These are phyloP conservation scores for Chironomus riparius DNA, from an alignment of 2,888 invertebrate genomes.

Conservation along the genomic window DNA sequence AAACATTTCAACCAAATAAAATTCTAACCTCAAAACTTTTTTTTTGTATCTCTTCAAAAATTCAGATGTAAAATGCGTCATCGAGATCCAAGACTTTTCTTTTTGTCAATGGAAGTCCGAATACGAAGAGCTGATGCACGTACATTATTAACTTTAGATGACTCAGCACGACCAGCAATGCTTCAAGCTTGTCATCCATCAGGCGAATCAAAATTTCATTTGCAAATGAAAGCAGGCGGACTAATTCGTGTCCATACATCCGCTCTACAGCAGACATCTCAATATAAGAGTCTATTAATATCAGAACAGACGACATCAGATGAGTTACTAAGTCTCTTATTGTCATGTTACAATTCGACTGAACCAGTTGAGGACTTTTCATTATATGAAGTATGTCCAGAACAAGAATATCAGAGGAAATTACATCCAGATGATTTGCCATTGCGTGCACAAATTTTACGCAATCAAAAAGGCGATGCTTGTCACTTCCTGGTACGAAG, in stretches of 20 bases:
- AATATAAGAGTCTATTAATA: conserved; percentile 84
- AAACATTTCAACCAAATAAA: too few species aligned
- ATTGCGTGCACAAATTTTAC: conserved; percentile 62
- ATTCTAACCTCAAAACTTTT: neutral
- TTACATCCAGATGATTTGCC: conserved; percentile 80
- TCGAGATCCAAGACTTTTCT: conserved; percentile 85
- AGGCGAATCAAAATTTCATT: conserved; percentile 84
- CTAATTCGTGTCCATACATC: conserved; percentile 87
- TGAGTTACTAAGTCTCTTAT: conserved; percentile 72
- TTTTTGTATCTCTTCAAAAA: conserved; percentile 54
- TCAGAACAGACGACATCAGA: conserved; percentile 84
- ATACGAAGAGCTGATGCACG: conserved; percentile 74
- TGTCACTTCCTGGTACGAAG: conserved; percentile 76
- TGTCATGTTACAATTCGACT: conserved; percentile 75
- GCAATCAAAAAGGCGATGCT: conserved; percentile 56
- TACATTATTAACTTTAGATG: conserved; percentile 74
- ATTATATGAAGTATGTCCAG: conserved; percentile 73
- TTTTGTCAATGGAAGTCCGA: conserved; percentile 88
- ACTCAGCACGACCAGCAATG: conserved; percentile 81
- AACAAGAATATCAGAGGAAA: conserved; percentile 76
- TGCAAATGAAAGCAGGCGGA: conserved; percentile 83
- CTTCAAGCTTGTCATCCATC: conserved; percentile 89
- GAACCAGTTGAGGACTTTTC: conserved; percentile 82
- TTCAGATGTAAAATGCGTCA: conserved; percentile 66
- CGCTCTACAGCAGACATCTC: conserved; percentile 80